A percentile compares a stretch with the other conserved stretches of the same genome.
phyloP scores from a whole-genome alignment of 2,797 vertebrate genomes.

The Poeciliopsis infans region DNA sequence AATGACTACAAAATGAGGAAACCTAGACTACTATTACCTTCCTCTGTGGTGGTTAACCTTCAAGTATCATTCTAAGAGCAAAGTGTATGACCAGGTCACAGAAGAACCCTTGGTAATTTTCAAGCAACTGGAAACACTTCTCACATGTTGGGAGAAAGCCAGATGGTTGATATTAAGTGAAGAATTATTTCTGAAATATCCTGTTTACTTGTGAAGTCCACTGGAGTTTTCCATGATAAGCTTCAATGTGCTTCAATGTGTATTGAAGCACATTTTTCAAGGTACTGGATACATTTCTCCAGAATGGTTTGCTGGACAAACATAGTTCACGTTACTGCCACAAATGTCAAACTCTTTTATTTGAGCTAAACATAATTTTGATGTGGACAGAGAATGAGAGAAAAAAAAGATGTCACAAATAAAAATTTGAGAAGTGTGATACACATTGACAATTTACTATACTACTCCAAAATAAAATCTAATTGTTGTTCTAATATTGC shows the following conservation, averaged over 20 bases:
- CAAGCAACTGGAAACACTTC: neutral
- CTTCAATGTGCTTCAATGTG: neutral
- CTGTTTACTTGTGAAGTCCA: neutral
- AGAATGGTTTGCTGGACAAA: neutral
- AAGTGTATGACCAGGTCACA: neutral
- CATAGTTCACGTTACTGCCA: neutral
- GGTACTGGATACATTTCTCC: too few relatives aligned
- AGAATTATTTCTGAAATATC: neutral
- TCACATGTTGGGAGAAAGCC: neutral
- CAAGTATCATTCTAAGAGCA: neutral
- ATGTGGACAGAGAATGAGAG: neutral
- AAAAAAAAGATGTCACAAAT: neutral
- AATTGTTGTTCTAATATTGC: neutral
- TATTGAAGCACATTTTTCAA: too few relatives aligned
- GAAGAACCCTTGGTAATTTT: constrained; percentile 1
- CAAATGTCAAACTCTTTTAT: neutral
- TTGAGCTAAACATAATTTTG: neutral
- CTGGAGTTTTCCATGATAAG: neutral
- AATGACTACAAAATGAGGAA: constrained; percentile 1
- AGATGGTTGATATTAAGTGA: neutral
- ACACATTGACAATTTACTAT: neutral
- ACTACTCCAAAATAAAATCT: neutral
- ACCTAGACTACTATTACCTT: neutral
- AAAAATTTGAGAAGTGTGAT: neutral
- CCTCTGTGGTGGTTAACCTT: constrained; percentile 9